Percentiles rank a stretch among this genome's conserved stretches.
phyloP scores from a whole-genome alignment of 2,888 invertebrate genomes.

The Agrilus biguttatus region DNA sequence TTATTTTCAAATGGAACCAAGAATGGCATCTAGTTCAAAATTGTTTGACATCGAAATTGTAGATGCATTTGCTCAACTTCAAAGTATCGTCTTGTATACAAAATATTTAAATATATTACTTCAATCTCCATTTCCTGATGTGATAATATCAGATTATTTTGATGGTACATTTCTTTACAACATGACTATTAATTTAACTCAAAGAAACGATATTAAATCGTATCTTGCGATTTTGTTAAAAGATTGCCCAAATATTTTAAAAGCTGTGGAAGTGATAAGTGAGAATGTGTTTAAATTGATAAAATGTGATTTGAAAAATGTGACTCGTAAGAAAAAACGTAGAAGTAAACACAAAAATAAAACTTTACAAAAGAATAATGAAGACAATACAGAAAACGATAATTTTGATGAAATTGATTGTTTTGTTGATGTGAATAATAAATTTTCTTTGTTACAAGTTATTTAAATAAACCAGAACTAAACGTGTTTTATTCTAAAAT shows the following conservation, averaged over 20 bases:
- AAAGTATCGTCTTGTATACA: constrained; percentile 43
- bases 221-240: constrained; percentile 33
- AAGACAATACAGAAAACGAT: constrained; percentile 6
- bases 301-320: constrained; percentile 5
- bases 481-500: no score
- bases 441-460: constrained; percentile 16
- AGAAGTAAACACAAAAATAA: constrained; percentile 12
- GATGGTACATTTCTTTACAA: constrained; percentile 70
- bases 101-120: constrained; percentile 52
- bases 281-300: constrained; percentile 11
- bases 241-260: constrained; percentile 23
- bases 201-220: constrained; percentile 35
- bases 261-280: constrained; percentile 18
- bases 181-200: constrained; percentile 45
- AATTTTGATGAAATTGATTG: constrained; percentile 10
- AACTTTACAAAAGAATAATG: background rate
- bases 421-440: constrained; percentile 19
- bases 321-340: constrained; percentile 7
- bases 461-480: no score
- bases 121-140: constrained; percentile 39
- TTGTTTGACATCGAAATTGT: constrained; percentile 41
- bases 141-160: constrained; percentile 46
- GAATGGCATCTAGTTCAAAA: constrained; percentile 37
- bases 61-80: constrained; percentile 52
- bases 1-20: constrained; percentile 43